A percentile compares a stretch with the other conserved stretches of the same genome.
These are phyloP conservation scores for Percopsis transmontana DNA, from an alignment of 2,113 vertebrate species.

Conservation along the genomic window DNA sequence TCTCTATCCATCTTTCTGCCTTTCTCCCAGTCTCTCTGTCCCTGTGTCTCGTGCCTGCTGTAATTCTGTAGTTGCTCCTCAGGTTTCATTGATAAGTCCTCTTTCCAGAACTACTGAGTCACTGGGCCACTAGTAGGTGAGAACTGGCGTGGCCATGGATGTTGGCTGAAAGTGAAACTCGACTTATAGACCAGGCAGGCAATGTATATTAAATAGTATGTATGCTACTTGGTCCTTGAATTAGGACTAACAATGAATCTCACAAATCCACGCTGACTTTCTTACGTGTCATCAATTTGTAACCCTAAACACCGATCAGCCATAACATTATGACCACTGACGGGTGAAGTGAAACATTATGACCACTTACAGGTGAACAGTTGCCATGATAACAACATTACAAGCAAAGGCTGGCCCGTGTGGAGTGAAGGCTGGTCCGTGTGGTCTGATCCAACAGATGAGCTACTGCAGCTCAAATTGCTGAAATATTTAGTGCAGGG, in stretches of 20 bases:
- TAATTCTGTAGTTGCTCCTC: conserved; percentile 50
- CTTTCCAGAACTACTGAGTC: conserved; percentile 35
- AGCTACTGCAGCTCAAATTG: conserved; percentile 36
- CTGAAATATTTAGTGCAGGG: conserved; percentile 52
- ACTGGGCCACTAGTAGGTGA: background rate
- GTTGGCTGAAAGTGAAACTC: conserved; percentile 19
- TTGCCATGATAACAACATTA: too few relatives aligned
- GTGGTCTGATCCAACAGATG: too few relatives aligned
- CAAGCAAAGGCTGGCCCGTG: too few relatives aligned
- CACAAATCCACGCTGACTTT: too few relatives aligned
- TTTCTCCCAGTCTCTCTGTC: conserved; percentile 8
- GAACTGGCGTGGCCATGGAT: conserved; percentile 21
- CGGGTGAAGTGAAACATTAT: too few relatives aligned
- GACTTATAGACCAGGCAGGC: background rate
- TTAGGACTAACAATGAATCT: too few relatives aligned
- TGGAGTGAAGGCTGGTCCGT: too few relatives aligned
- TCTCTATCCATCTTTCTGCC: conserved; percentile 5
- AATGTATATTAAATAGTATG: background rate
- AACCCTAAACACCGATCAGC: too few relatives aligned
- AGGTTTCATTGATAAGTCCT: conserved; percentile 42
- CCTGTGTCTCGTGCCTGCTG: conserved; percentile 18
- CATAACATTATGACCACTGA: too few relatives aligned
- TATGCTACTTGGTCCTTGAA: too few relatives aligned
- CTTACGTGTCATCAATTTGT: too few relatives aligned
- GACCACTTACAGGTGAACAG: too few relatives aligned